Evolutionary conservation across 2,797 vertebrate genomes (phyloP), one percentile per base, ranked within the genome.

Genomic region (Erpetoichthys calabaricus): DNA sequence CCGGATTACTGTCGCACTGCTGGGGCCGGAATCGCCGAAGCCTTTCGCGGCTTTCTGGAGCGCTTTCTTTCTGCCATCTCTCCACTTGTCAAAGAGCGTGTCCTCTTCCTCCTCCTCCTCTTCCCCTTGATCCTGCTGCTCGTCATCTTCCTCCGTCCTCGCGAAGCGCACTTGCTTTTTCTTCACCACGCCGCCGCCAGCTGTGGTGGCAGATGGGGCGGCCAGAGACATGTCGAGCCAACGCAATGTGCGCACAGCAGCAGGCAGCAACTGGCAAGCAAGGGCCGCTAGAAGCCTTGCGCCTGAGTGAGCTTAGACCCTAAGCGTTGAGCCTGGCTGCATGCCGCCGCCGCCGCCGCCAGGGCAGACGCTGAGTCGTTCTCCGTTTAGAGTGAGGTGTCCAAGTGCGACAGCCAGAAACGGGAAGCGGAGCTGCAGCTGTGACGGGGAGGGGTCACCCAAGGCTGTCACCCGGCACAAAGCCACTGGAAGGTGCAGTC

Each of bases 121-220:
- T n/a, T n/a, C 65, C 10, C 75, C 76, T 3, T 25, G 58, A 0
- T 4, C 60, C 1, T 7, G 51, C 8, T 45, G 58, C 3, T 73
- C 72, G 3, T 68, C 63, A 1, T 75, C 69, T 5, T 83, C 76
- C 56, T 76, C 68, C 72, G 79, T 71, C 42, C 74, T 73, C 47
- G 85, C 82, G 63, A 91, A 90, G 3, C 82, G 86, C 3, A 89
- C 87, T 53, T 85, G 88, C 62, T 88, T 88, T 76, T 86, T 86
- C 6, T 77, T 78, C 0, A 61, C 77, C 2, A 25, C 61, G 1
- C 54, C 65, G 0, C 55, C 64, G 65, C 72, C 69, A 45, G 68
- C 68, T 1, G 64, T 55, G 10, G 71, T 63, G 67, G 71, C 80
- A 52, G 55, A 47, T 53, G 49, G 43, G 53, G 56, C 8, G 4